phyloP scores from a whole-genome alignment of 2,888 invertebrate species.

The Cosmia pyralina region DNA sequence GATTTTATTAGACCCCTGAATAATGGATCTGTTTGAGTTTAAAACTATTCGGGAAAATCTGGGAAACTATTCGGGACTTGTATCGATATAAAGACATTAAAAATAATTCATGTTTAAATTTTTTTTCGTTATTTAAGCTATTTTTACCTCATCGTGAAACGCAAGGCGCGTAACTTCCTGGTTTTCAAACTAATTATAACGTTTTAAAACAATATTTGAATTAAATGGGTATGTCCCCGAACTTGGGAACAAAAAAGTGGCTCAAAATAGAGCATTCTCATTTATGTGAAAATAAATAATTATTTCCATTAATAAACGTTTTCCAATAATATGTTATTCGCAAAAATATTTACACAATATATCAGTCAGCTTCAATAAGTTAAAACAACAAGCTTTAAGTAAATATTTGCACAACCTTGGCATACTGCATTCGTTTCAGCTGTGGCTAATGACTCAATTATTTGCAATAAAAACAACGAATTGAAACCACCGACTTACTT shows the following conservation, averaged over 20 bases:
- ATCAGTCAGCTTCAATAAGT: constrained; percentile 23
- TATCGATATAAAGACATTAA: not conserved
- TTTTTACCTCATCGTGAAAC: not conserved
- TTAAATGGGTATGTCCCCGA: not conserved
- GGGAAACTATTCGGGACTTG: no score
- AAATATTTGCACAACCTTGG: constrained; percentile 47
- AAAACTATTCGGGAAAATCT: not conserved
- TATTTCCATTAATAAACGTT: constrained; percentile 4
- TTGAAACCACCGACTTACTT: constrained; percentile 38
- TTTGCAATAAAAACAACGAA: constrained; percentile 57
- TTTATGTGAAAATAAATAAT: not conserved
- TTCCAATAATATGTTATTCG: not conserved
- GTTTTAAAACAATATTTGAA: not conserved
- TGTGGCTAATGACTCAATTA: constrained; percentile 57
- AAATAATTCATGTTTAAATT: no score
- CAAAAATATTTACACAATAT: constrained; percentile 36
- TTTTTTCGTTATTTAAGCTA: no score
- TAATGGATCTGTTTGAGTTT: not conserved
- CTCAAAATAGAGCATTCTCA: not conserved
- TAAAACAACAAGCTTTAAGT: constrained; percentile 21
- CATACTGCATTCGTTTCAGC: constrained; percentile 45
- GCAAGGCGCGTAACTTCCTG: no score
- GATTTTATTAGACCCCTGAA: no score
- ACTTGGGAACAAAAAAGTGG: not conserved
- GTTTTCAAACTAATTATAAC: no score